These are phyloP conservation scores for Callopanchax toddi DNA, from an alignment of 2,113 vertebrate species.

Conservation along the genomic window DNA sequence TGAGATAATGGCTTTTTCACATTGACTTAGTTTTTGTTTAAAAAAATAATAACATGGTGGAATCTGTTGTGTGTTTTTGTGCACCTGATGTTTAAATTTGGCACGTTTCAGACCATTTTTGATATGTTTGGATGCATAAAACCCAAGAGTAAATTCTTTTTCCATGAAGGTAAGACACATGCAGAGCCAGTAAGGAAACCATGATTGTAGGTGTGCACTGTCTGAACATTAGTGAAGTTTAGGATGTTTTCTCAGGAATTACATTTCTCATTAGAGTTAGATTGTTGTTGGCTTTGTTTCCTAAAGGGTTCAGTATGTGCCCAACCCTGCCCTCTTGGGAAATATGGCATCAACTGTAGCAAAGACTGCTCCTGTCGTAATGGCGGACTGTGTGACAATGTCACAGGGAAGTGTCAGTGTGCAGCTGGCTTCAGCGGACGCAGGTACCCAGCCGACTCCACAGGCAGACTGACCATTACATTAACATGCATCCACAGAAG, in stretches of 20 bases:
- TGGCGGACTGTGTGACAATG: conserved; percentile 92
- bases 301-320: conserved; percentile 93
- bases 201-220: too few relatives aligned
- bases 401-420: conserved; percentile 93
- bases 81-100: too few relatives aligned
- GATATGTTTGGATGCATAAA: too few relatives aligned
- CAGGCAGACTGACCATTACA: neutral
- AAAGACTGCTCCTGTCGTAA: conserved; percentile 96
- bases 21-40: too few relatives aligned
- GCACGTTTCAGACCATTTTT: too few relatives aligned
- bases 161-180: too few relatives aligned
- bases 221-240: neutral
- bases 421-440: conserved; percentile 92
- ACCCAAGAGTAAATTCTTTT: too few relatives aligned
- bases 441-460: conserved; percentile 82
- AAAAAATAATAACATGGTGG: too few relatives aligned
- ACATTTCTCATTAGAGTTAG: neutral
- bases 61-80: too few relatives aligned
- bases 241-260: neutral
- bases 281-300: conserved; percentile 23
- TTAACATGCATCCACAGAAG: conserved; percentile 16
- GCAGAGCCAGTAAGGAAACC: too few relatives aligned
- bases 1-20: too few relatives aligned
- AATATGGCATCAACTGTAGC: conserved; percentile 94
- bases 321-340: conserved; percentile 92